Percentiles rank a stretch among this genome's conserved stretches.
These are phyloP conservation scores for Xiphorhynchus elegans DNA, from an alignment of 2,113 vertebrate genomes.

Conservation along the genomic window DNA sequence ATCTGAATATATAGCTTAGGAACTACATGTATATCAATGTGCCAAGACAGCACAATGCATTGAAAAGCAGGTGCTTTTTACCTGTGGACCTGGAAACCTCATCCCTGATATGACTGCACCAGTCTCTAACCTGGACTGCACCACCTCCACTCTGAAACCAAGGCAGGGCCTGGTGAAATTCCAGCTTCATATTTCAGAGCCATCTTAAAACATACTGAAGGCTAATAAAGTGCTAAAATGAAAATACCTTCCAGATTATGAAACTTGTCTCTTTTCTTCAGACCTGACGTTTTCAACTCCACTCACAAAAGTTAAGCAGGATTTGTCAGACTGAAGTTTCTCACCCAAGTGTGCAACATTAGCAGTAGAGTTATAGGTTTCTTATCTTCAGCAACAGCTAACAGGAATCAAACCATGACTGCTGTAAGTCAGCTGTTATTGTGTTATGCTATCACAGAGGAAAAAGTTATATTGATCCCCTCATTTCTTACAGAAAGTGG, in stretches of 20 bases:
- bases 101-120: not conserved
- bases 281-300: not conserved
- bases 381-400: not conserved
- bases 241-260: not conserved
- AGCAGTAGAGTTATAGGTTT: not conserved
- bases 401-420: not conserved
- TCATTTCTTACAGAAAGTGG: not conserved
- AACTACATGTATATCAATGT: not conserved
- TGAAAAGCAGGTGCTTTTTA: not conserved
- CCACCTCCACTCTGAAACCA: not conserved
- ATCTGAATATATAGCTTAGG: not conserved
- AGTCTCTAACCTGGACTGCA: not conserved
- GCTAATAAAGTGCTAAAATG: not conserved
- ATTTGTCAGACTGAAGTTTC: not conserved
- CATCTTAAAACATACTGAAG: not conserved
- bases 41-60: fast-evolving
- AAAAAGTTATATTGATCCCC: not conserved
- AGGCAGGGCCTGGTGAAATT: not conserved
- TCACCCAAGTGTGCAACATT: not conserved
- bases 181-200: not conserved
- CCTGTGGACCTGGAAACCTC: not conserved
- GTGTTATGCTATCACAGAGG: not conserved
- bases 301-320: not conserved
- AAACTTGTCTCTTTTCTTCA: not conserved
- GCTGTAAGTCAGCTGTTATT: not conserved